Evolutionary conservation across 2,797 vertebrate genomes (phyloP).

Genomic region (Morus bassanus): DNA sequence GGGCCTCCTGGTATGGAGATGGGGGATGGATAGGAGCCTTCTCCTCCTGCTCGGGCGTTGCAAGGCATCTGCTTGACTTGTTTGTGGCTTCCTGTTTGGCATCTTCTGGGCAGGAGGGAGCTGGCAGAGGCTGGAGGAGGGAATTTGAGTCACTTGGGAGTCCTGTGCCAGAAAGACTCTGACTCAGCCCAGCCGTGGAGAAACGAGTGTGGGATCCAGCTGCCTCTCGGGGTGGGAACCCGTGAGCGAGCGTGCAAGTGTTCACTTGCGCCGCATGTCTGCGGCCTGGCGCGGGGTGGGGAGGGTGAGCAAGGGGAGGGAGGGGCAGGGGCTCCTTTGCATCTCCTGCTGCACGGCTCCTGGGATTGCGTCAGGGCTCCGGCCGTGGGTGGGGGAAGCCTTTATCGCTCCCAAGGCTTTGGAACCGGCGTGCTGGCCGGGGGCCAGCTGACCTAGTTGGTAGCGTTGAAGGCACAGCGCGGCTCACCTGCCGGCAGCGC

Average conservation of each 20-base stretch:
- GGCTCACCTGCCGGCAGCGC: background rate
- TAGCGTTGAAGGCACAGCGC: background rate
- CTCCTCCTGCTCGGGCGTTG: background rate
- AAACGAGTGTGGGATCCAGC: constrained; percentile 41
- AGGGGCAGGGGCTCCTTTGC: background rate
- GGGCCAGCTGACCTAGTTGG: constrained; percentile 25
- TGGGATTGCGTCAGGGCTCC: background rate
- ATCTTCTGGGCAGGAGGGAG: constrained; percentile 49
- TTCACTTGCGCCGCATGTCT: constrained; percentile 36
- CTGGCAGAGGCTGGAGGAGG: constrained; percentile 39
- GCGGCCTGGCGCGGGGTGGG: background rate
- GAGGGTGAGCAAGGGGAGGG: background rate
- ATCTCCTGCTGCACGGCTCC: background rate
- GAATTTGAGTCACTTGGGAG: constrained; percentile 46
- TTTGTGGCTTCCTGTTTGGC: constrained; percentile 61
- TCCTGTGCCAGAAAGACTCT: constrained; percentile 34
- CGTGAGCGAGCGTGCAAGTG: background rate
- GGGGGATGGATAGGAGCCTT: constrained; percentile 16
- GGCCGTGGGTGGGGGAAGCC: constrained; percentile 3
- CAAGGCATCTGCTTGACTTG: constrained; percentile 40
- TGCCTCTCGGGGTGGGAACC: constrained; percentile 14
- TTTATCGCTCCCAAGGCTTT: background rate
- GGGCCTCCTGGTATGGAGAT: constrained; percentile 16
- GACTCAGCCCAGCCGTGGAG: constrained; percentile 34
- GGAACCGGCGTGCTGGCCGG: background rate